A percentile compares a stretch with the other conserved stretches of the same genome.
Conservation (phyloP, 2,888 invertebrate species). For the Ormyrus nitidulus region DNA sequence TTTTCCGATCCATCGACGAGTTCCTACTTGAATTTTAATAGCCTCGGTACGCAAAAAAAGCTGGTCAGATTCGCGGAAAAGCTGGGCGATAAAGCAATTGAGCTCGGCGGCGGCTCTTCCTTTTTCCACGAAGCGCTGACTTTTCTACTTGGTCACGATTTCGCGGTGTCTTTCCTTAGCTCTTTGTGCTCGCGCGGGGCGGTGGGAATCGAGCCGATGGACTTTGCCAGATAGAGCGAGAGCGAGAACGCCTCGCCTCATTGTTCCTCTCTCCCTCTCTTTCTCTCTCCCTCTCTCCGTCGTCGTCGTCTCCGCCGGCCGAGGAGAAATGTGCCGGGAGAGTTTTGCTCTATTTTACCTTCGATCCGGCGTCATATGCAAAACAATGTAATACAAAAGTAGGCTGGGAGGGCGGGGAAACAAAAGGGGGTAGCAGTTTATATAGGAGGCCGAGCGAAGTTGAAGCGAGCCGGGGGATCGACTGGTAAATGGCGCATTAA, state of each 20-base stretch:
- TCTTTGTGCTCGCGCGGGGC: constrained; percentile 4
- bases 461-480: constrained; percentile 31
- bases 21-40: too few relatives aligned
- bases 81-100: too few relatives aligned
- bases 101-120: neutral
- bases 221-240: constrained; percentile 32
- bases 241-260: neutral
- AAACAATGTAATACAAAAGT: constrained; percentile 51
- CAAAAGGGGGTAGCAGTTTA: constrained; percentile 2
- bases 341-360: constrained; percentile 52
- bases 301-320: constrained; percentile 10
- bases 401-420: too few relatives aligned
- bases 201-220: constrained; percentile 43
- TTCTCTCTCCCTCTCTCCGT: neutral
- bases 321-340: constrained; percentile 36
- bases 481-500: constrained; percentile 34
- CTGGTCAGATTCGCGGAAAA: too few relatives aligned
- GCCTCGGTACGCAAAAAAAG: too few relatives aligned
- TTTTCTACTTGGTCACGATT: constrained; percentile 71
- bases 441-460: constrained; percentile 29
- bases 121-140: constrained; percentile 33
- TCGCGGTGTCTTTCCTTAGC: constrained; percentile 54
- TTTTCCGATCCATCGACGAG: too few relatives aligned
- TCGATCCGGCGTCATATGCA: constrained; percentile 52
- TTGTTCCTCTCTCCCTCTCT: neutral